phyloP scores from a whole-genome alignment of 2,888 invertebrate genomes.

The Artemia sinica region DNA sequence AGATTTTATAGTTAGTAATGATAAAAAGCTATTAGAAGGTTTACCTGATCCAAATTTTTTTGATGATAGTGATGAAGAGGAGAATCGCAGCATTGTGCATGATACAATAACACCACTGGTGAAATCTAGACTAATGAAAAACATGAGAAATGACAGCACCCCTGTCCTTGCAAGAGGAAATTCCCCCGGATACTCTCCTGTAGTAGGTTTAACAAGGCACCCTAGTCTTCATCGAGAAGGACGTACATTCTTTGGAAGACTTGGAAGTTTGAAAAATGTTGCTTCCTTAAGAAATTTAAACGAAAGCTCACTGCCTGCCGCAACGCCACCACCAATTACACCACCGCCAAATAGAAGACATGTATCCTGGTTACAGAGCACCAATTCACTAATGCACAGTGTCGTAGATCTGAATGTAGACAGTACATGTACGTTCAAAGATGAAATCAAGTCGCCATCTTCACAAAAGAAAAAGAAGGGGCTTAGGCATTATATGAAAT shows the following conservation, averaged over 20 bases:
- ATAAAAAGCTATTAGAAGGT: neutral
- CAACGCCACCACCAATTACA: neutral
- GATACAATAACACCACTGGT: conserved; percentile 29
- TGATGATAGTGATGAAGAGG: conserved; percentile 36
- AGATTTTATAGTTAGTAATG: neutral
- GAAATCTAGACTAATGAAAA: neutral
- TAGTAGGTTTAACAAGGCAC: conserved; percentile 2
- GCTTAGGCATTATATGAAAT: conserved; percentile 40
- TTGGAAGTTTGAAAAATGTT: neutral
- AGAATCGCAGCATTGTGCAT: conserved; percentile 40
- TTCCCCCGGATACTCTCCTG: neutral
- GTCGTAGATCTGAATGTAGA: conserved; percentile 56
- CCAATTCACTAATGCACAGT: conserved; percentile 41
- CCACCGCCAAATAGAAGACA: neutral
- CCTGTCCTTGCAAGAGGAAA: neutral
- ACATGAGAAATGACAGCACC: conserved; percentile 2
- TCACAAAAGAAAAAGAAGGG: conserved; percentile 16
- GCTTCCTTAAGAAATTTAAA: neutral
- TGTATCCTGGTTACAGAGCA: neutral
- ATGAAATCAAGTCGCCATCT: conserved; percentile 31
- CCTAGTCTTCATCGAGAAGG: neutral
- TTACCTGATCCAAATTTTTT: conserved; percentile 29
- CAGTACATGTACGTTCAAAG: conserved; percentile 54
- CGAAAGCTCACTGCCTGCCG: neutral
- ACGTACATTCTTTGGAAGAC: neutral